These are phyloP conservation scores for Mystacides longicornis DNA, from an alignment of 2,888 invertebrate species.

Conservation along the genomic window DNA sequence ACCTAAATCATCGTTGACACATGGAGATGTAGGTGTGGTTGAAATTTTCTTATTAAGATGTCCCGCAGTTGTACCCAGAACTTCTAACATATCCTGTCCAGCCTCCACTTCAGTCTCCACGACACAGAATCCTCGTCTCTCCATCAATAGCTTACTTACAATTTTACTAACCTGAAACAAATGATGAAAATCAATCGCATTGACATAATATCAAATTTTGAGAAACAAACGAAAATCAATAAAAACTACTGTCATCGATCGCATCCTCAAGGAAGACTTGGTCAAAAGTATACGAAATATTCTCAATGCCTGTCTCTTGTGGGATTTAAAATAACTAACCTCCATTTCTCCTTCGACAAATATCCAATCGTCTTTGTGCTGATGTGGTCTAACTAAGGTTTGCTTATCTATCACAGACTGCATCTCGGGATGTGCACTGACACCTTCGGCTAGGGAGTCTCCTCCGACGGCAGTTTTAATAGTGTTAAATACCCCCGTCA, in stretches of 20 bases:
- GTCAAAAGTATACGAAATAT: too few species aligned
- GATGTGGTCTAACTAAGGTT: constrained; percentile 33
- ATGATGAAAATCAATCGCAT: too few species aligned
- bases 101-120: constrained; percentile 57
- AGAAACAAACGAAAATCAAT: too few species aligned
- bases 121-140: constrained; percentile 50
- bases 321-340: too few species aligned
- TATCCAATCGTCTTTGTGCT: constrained; percentile 24
- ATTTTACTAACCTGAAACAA: constrained; percentile 40
- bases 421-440: constrained; percentile 33
- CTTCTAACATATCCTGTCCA: constrained; percentile 52
- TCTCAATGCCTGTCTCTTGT: too few species aligned
- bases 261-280: too few species aligned
- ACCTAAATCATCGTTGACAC: constrained; percentile 36
- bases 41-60: background rate
- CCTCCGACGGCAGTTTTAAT: constrained; percentile 59
- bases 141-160: constrained; percentile 46
- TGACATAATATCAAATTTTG: too few species aligned
- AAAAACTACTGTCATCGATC: too few species aligned
- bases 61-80: constrained; percentile 33
- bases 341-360: constrained; percentile 23
- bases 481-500: constrained; percentile 73
- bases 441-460: constrained; percentile 44
- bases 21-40: background rate
- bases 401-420: constrained; percentile 33